These are phyloP conservation scores for Psilanteris sp. DNA, from an alignment of 1,140 invertebrate genomes.

Conservation along the genomic window DNA sequence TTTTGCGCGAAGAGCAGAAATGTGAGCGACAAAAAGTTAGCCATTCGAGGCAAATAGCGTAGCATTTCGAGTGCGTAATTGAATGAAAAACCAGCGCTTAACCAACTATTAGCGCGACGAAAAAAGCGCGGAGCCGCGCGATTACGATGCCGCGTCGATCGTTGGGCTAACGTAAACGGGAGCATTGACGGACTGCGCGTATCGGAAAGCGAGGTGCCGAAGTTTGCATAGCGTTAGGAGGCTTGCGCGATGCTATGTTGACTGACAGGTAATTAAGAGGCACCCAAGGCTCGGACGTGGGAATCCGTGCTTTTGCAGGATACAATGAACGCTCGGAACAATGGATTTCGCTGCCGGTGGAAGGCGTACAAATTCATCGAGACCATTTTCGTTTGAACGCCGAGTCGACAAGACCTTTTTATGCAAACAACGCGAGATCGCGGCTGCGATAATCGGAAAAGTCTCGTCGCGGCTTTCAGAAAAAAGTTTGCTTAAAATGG, in stretches of 20 bases:
- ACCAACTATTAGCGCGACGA: background rate
- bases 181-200: conserved; percentile 9
- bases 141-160: conserved; percentile 13
- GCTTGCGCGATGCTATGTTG: conserved; percentile 50
- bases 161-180: conserved; percentile 21
- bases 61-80: no score
- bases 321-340: conserved; percentile 58
- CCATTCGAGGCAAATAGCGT: no score
- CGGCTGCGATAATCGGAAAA: no score
- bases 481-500: no score
- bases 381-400: conserved; percentile 44
- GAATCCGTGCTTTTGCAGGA: conserved; percentile 56
- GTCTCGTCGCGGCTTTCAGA: no score
- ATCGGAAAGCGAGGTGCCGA: conserved; percentile 31
- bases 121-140: background rate
- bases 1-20: no score
- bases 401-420: conserved; percentile 18
- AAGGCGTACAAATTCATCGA: conserved; percentile 52
- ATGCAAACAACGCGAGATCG: conserved; percentile 6
- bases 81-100: conserved; percentile 4
- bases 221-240: conserved; percentile 26
- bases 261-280: conserved; percentile 66
- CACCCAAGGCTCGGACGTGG: conserved; percentile 53
- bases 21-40: no score
- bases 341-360: conserved; percentile 31